Evolutionary conservation across 2,113 vertebrate species (phyloP), one percentile per base, ranked within the genome.

Genomic region (Stegastes partitus): DNA sequence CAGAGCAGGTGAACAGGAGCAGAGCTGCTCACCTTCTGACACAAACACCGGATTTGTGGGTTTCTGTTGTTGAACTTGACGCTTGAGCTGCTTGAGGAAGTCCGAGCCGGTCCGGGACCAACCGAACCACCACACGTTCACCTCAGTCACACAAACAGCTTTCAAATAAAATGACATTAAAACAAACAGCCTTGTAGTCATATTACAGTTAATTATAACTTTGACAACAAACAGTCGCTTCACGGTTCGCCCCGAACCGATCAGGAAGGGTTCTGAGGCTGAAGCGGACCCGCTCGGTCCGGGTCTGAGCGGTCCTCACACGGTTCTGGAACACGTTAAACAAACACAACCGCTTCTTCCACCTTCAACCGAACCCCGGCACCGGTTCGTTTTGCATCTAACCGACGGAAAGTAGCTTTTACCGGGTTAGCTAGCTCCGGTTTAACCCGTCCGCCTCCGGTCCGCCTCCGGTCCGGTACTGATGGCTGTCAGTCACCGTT

Each of bases 51-150:
- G 84, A 84, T 83, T 0, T 25, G 1, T 0, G 0, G 2, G 0
- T 8, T 11, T 1, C 1, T 0, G 5, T 15, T 3, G 1, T n/a
- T 19, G 11, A 2, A 0, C 31, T 67, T 83, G 45, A 80, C 47
- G 15, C 15, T n/a, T 1, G 9, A 56, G 19, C 22, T 53, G 39
- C 42, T 87, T 75, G 62, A 87, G 89, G 86, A 87, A 83, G 85
- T 88, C 58, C 64, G 56, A 80, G 66, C 56, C 53, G 58, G 21
- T 59, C n/a, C 22, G 56, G 19, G 3, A 75, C 81, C 69, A 79
- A 18, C 15, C 0, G 56, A 74, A 82, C 22, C 3, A 8, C 6
- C 1, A 19, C 6, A 25, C 14, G 2, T 63, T 12, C 0, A 28
- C 11, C 4, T 23, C 7, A 44, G 10, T 64, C 49, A 3, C 28